Conservation (phyloP, 2,113 vertebrate genomes). For the Ctenomys sociabilis region DNA sequence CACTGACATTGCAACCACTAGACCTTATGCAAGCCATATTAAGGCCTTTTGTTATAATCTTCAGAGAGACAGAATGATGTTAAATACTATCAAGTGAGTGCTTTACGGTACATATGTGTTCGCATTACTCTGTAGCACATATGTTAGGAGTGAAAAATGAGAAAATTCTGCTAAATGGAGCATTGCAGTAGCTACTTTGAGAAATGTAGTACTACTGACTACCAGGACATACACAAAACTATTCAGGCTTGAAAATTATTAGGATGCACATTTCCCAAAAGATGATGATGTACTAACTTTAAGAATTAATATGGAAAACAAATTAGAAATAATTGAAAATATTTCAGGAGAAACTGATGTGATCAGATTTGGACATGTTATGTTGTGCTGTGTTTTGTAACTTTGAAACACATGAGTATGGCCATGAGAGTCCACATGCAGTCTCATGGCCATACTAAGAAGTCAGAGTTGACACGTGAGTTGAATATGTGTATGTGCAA, state of each 20-base stretch:
- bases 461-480: not conserved
- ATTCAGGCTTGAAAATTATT: not conserved
- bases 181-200: not conserved
- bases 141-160: not conserved
- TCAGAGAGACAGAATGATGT: not conserved
- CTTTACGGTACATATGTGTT: not conserved
- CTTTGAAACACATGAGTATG: too few species aligned
- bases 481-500: not conserved
- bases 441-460: not conserved
- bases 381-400: not conserved
- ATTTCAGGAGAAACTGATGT: not conserved
- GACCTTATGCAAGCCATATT: not conserved
- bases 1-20: not conserved
- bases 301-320: not conserved
- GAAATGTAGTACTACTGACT: not conserved
- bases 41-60: not conserved
- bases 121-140: not conserved
- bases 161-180: not conserved
- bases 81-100: not conserved
- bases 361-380: not conserved
- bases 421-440: too few species aligned
- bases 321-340: not conserved
- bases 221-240: not conserved
- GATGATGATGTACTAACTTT: not conserved
- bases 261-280: not conserved